Percentiles rank a stretch among this genome's conserved stretches.
These are phyloP conservation scores for Acomys russatus DNA, from an alignment of 2,797 vertebrate genomes.

Conservation along the genomic window DNA sequence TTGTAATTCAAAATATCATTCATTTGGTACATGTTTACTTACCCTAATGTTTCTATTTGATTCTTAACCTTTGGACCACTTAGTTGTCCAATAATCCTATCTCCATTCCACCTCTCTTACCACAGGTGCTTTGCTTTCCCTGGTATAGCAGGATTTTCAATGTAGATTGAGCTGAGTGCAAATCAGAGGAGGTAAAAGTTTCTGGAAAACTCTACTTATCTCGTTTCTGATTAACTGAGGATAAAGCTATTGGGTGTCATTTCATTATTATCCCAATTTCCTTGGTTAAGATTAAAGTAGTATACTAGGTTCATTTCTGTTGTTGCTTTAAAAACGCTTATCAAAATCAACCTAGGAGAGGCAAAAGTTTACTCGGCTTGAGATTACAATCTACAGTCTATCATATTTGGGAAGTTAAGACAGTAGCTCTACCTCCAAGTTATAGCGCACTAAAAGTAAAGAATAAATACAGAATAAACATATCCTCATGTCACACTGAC, in stretches of 20 bases:
- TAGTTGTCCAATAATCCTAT: neutral
- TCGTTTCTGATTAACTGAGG: neutral
- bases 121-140: neutral
- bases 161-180: neutral
- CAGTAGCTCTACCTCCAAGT: neutral
- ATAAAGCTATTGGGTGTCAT: neutral
- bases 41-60: neutral
- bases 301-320: neutral
- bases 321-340: neutral
- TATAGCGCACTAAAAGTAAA: neutral
- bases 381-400: neutral
- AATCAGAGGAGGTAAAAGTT: neutral
- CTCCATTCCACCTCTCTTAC: rapidly evolving
- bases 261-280: neutral
- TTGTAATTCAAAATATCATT: neutral
- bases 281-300: neutral
- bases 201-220: neutral
- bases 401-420: neutral
- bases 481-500: neutral
- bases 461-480: neutral
- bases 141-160: neutral
- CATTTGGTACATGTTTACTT: neutral
- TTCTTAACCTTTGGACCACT: neutral
- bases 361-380: neutral
- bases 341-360: neutral